These are phyloP conservation scores for Diogma glabrata DNA, from an alignment of 2,888 invertebrate genomes.

Conservation along the genomic window DNA sequence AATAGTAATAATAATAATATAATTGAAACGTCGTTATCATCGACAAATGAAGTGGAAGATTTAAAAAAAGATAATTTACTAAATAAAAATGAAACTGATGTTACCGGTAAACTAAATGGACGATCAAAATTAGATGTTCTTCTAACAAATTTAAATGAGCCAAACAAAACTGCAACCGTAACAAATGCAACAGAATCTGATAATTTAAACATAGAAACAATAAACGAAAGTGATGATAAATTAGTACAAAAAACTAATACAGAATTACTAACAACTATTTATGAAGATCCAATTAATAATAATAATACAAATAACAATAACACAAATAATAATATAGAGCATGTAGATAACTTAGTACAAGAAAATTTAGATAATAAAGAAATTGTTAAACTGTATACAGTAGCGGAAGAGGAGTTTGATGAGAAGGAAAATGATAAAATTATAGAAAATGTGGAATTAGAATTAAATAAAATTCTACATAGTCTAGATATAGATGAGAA, in stretches of 20 bases:
- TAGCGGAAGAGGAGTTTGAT: conserved; percentile 5
- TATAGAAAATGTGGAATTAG: too few species aligned
- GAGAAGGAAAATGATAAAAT: conserved; percentile 2
- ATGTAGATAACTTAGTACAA: neutral
- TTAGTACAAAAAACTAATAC: conserved; percentile 7
- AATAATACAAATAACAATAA: conserved; percentile 3
- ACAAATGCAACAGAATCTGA: neutral
- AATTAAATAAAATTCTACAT: too few species aligned
- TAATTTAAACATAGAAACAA: conserved; percentile 1
- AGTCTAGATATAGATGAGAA: neutral
- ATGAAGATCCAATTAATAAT: conserved; percentile 8
- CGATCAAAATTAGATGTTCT: conserved; percentile 9
- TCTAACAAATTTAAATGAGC: conserved; percentile 5
- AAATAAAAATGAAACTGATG: neutral
- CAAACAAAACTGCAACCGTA: neutral
- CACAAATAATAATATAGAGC: neutral
- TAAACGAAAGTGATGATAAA: neutral
- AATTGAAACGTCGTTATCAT: neutral
- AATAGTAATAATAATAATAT: neutral
- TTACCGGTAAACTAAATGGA: neutral
- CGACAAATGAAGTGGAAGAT: neutral
- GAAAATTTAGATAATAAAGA: neutral
- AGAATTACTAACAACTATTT: conserved; percentile 7
- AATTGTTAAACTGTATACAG: neutral
- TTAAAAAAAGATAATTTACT: conserved; percentile 1